Evolutionary conservation across 2,113 vertebrate species (phyloP).

Genomic region (Hassar affinis): DNA sequence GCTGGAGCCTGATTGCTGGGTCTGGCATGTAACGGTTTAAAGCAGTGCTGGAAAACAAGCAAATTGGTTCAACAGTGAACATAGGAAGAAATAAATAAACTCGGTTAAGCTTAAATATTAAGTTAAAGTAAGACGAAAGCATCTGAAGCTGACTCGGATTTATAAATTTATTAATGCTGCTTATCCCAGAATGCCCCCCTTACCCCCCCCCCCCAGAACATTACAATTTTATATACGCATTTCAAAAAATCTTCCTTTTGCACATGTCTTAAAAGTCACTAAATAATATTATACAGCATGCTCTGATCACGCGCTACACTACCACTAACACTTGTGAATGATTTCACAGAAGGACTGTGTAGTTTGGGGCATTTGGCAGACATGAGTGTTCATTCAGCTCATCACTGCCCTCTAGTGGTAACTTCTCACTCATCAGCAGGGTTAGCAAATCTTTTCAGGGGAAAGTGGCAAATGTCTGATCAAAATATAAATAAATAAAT

Average conservation of each 20-base stretch:
- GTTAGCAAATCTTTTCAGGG: background rate
- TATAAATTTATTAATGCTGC: background rate
- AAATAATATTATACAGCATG: background rate
- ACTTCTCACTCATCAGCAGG: constrained; percentile 1
- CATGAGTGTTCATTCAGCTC: constrained; percentile 23
- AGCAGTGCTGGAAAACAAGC: background rate
- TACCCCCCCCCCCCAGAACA: background rate
- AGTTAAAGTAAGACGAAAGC: too few species aligned
- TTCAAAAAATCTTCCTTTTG: background rate
- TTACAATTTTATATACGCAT: background rate
- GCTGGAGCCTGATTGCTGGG: background rate
- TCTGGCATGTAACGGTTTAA: background rate
- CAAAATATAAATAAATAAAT: background rate
- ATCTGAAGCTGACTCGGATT: background rate
- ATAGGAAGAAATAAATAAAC: background rate
- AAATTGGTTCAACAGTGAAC: background rate
- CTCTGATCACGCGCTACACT: background rate
- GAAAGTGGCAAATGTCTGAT: background rate
- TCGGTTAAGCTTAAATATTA: too few species aligned
- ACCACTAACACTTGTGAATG: background rate
- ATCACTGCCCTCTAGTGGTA: constrained; percentile 52
- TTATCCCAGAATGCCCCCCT: background rate
- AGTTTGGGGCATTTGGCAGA: background rate
- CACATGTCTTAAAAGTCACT: background rate
- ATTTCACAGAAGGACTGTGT: background rate